Percentiles rank a stretch among this genome's conserved stretches.
Evolutionary conservation across 2,888 invertebrate species (phyloP).

Genomic region (Melinaea menophilus): DNA sequence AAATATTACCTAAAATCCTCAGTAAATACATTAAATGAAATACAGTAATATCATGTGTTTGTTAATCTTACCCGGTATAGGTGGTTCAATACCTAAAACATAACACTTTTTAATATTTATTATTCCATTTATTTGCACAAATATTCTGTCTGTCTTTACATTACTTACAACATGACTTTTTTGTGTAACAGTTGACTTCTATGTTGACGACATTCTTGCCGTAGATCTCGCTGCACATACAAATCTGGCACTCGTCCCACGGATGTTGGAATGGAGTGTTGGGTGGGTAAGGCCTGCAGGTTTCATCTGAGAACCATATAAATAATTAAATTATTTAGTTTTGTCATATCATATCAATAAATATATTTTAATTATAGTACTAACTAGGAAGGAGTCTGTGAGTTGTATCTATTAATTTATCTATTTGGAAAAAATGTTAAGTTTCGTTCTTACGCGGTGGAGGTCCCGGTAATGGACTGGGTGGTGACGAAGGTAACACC

Average conservation of each 20-base stretch:
- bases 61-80: conserved; percentile 32
- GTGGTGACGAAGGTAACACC: conserved; percentile 21
- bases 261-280: conserved; percentile 64
- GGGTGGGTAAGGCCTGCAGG: conserved; percentile 57
- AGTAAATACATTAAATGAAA: conserved; percentile 2
- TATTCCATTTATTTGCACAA: neutral
- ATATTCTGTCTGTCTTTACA: neutral
- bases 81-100: conserved; percentile 38
- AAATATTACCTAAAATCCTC: neutral
- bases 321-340: neutral
- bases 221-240: conserved; percentile 53
- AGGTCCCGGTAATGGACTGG: conserved; percentile 60
- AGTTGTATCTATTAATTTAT: no score
- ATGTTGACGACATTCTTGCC: conserved; percentile 43
- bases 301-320: conserved; percentile 46
- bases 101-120: conserved; percentile 11
- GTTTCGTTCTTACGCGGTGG: conserved; percentile 57
- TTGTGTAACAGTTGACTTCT: conserved; percentile 64
- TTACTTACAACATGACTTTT: conserved; percentile 60
- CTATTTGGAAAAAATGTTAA: no score
- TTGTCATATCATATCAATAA: neutral
- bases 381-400: no score
- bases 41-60: neutral
- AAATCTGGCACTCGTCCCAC: conserved; percentile 65
- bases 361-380: neutral